Percentiles rank a stretch among this genome's conserved stretches.
phyloP scores from a whole-genome alignment of 2,888 invertebrate species.

The Psococerastis gibbosa region DNA sequence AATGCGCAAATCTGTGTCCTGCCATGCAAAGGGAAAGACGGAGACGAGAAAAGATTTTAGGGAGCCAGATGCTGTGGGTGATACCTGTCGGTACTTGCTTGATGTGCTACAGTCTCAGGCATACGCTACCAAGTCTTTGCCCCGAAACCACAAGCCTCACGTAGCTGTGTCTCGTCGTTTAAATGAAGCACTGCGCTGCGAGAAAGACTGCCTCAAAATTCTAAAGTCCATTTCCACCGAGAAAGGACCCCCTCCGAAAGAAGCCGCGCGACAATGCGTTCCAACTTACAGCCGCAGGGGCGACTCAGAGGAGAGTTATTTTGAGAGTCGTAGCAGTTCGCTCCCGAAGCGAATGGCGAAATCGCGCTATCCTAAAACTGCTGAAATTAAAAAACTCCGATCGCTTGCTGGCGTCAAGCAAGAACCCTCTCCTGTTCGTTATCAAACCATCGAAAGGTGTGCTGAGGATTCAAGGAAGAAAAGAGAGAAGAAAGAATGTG shows the following conservation, averaged over 20 bases:
- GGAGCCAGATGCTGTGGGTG: background rate
- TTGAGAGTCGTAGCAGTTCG: background rate
- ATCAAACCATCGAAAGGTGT: background rate
- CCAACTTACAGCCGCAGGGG: background rate
- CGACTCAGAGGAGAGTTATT: background rate
- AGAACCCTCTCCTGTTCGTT: background rate
- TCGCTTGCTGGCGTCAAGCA: background rate
- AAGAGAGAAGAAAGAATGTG: background rate
- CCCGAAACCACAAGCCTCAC: background rate
- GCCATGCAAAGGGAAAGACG: background rate
- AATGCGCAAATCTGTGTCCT: background rate
- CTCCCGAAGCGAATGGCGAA: background rate
- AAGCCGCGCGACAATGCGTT: slow-evolving; percentile 3
- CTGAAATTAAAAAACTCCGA: background rate
- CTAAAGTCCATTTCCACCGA: slow-evolving; percentile 1
- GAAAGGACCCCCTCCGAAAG: slow-evolving; percentile 11
- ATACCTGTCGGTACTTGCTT: background rate
- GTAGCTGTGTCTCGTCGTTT: slow-evolving; percentile 1
- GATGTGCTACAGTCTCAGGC: background rate
- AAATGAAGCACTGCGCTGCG: slow-evolving; percentile 1
- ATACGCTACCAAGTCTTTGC: background rate
- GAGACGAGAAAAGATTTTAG: too few species aligned
- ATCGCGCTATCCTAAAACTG: background rate
- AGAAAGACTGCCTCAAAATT: slow-evolving; percentile 8
- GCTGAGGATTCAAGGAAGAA: background rate